Base-by-base conservation (phyloP, 2,797 vertebrate species). In the Hyperoplus lanceolatus region DNA sequence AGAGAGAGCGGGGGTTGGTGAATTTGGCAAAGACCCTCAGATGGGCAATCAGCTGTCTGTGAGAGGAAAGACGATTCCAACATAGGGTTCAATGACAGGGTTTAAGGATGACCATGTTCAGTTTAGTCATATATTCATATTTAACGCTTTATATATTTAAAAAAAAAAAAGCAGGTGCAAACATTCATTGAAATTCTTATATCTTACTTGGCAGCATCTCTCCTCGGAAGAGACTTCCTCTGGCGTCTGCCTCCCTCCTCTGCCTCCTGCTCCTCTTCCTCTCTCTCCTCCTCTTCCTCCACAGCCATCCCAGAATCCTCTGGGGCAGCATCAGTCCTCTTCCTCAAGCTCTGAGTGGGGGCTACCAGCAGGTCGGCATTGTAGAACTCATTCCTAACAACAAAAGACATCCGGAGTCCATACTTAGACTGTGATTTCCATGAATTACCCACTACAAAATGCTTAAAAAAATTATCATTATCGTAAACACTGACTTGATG, bases 1-100 rank as follows among this genome's bases (percentile, higher is more conserved):
- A 99, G 13, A 99, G 93, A 0, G 97, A 89, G 48, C 96, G 96
- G 57, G 98, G 98, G 94, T 99, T 98, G 9, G 94, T 96, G 94
- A 99, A 99, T 68, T 97, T 98, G 68, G 97, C 95, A 57, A 99
- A 99, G 63, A 99, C 96, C 77, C 96, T 96, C 79, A 99, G 94
- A 79, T 99, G 98, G 39, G 93, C 90, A 45, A 97, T 95, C 55
- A 99, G 95, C 18, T 99, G 97, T 80, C 98, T 99, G 83, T 2
- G 55, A 45, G 45, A 21, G 39, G 16, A 55, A 54, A 56, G 8
- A 65, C 1, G 38, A 21, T 61, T 14, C 0, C 48, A 29, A 53
- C 6, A 43, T 12, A 79, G 7, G 4, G 53, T 13, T 59, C 46
- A 46, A 36, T 50, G 21, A 38, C 4, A 18, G 29, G 29, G 29